Evolutionary conservation across 2,797 vertebrate species (phyloP), one percentile per base, ranked within the genome.

Genomic region (Sebastes matsubarae): DNA sequence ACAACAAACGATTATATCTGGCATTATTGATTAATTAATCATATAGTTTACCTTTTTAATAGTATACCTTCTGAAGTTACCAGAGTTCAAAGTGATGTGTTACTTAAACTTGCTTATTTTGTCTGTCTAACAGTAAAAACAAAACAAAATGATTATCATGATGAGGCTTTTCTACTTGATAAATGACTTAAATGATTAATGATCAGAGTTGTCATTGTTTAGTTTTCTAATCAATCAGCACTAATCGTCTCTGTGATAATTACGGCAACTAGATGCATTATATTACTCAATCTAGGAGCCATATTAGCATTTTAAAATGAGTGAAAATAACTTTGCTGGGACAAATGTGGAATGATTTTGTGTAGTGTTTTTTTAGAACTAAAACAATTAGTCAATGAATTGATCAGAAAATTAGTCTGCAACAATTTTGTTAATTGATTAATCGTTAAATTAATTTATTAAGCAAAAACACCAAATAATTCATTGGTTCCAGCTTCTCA

Each of bases 191-290:
- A 74, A 50, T 59, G 27, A 70, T 27, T 24, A 82, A 73, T 24
- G 12, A 69, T 66, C 58, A 54, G 8, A 61, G 29, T 52, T 54
- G n/a, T 68, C 13, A 60, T 34, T 8, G 32, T 65, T 69, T 52
- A 14, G 54, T 84, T 58, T 67, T 67, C 55, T 72, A 65, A 79
- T 75, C 14, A 3, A 72, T 74, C 61, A 55, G 20, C 68, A 14
- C 36, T 63, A 66, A 72, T 71, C 6, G 1, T 24, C 20, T 57
- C 59, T 25, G 2, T 76, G 24, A 58, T 77, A 67, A 68, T 67
- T 52, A 46, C 6, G 1, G 36, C 65, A 55, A 63, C 25, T 68
- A 63, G 54, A 66, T 20, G 36, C 29, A 11, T 36, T 22, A 54
- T 27, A 14, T 36, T 65, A 29, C 34, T 50, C 24, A 30, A 24